Evolutionary conservation across 2,888 invertebrate genomes (phyloP).

Genomic region (Lordiphosa andalusiaca): DNA sequence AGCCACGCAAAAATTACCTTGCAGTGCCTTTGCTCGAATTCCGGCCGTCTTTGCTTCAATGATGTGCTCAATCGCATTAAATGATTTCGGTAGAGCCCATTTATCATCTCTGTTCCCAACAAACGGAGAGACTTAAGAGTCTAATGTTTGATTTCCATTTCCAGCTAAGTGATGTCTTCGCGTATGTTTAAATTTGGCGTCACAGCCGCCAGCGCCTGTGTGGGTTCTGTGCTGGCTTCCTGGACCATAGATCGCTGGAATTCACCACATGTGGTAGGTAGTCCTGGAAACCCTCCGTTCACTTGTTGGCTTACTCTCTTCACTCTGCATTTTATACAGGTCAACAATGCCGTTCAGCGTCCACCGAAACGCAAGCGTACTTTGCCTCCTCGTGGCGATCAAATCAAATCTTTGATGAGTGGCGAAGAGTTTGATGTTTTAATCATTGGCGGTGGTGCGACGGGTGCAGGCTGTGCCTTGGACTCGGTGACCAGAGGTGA

Average conservation of each 20-base stretch:
- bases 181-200: constrained; percentile 79
- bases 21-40: too few species aligned
- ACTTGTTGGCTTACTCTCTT: not conserved
- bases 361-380: constrained; percentile 84
- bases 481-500: constrained; percentile 93
- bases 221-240: constrained; percentile 77
- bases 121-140: too few species aligned
- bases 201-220: constrained; percentile 78
- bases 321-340: constrained; percentile 46
- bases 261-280: constrained; percentile 66
- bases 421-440: constrained; percentile 93
- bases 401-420: constrained; percentile 88
- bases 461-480: constrained; percentile 97
- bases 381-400: constrained; percentile 89
- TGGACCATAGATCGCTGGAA: constrained; percentile 76
- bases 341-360: constrained; percentile 72
- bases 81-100: too few species aligned
- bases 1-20: too few species aligned
- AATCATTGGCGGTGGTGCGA: constrained; percentile 98
- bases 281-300: too few species aligned
- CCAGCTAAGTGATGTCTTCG: constrained; percentile 73
- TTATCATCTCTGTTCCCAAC: too few species aligned
- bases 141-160: too few species aligned
- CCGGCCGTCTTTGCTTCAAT: too few species aligned
- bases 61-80: too few species aligned